Conservation (phyloP, 2,113 vertebrate genomes). For the Trematomus loennbergii region DNA sequence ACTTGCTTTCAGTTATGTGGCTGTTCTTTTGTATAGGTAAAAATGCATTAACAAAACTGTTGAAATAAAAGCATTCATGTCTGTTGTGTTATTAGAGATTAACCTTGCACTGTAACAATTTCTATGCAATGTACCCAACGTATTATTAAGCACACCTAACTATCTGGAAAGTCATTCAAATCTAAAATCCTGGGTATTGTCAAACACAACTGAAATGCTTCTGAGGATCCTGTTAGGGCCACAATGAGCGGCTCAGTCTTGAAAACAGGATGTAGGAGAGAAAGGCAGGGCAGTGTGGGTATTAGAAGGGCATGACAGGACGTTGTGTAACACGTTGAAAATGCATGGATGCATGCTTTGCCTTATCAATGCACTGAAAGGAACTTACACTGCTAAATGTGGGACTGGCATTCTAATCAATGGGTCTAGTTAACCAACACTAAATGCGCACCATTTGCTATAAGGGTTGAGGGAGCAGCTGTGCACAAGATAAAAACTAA, state of each 20-base stretch:
- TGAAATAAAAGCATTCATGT: background rate
- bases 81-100: background rate
- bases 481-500: constrained; percentile 6
- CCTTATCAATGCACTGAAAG: constrained; percentile 60
- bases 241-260: constrained; percentile 67
- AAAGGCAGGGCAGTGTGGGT: constrained; percentile 68
- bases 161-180: constrained; percentile 41
- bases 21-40: background rate
- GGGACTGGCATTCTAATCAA: constrained; percentile 12
- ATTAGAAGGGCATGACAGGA: constrained; percentile 73
- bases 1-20: background rate
- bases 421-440: constrained; percentile 14
- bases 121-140: constrained; percentile 7
- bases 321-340: constrained; percentile 66
- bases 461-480: constrained; percentile 1
- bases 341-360: constrained; percentile 65
- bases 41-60: background rate
- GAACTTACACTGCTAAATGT: constrained; percentile 29
- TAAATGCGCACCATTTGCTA: background rate
- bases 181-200: constrained; percentile 40
- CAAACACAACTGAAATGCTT: constrained; percentile 59
- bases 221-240: constrained; percentile 71
- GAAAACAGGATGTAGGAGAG: constrained; percentile 80
- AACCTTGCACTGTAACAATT: constrained; percentile 1
- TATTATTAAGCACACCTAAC: constrained; percentile 26